Base-by-base conservation (phyloP, 2,113 vertebrate genomes). In the Crotophaga sulcirostris region DNA sequence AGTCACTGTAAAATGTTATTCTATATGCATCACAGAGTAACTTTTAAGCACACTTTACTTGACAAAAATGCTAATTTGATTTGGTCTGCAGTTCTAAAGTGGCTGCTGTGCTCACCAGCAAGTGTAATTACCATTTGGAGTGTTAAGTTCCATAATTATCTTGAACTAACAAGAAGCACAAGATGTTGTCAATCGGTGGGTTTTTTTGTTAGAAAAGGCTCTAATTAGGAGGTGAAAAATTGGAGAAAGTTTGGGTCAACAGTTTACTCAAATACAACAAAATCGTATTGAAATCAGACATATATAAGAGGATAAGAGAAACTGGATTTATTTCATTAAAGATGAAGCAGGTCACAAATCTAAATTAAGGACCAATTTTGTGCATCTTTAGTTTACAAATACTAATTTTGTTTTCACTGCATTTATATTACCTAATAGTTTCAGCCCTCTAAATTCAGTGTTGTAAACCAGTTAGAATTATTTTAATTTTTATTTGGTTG, bases 111-210 rank as follows among this genome's bases (percentile, higher is more conserved):
- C 87, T 91, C 67, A 87, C 69, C 63, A 80, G 55, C 55, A 85
- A 96, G 20, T 36, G 63, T 70, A 96, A 95, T 91, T 96, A 60
- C 59, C 75, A 77, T 80, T 91, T 64, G 36, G 59, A 77, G 78
- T 96, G 93, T 88, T 91, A 84, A 85, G 12, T 80, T 90, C 63
- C 75, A 62, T 88, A 88, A 88, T 96, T 88, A 94, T 64, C 52
- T 95, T 96, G 59, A 91, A 77, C 16, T 77, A 94, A 63, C 59
- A 95, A 90, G 87, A 91, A 88, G 26, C 33, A 84, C 4, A 74
- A 77, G 63, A 70, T 74, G 11, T 25, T 73, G 51, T 80, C 28
- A 69, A 34, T 79, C 90, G 78, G 8, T 16, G 73, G 12, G 13
- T 51, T 51, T 87, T 45, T 52, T 72, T 83, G 23, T 42, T 79